phyloP scores from a whole-genome alignment of 1,140 invertebrate species.

The Sipha flava region DNA sequence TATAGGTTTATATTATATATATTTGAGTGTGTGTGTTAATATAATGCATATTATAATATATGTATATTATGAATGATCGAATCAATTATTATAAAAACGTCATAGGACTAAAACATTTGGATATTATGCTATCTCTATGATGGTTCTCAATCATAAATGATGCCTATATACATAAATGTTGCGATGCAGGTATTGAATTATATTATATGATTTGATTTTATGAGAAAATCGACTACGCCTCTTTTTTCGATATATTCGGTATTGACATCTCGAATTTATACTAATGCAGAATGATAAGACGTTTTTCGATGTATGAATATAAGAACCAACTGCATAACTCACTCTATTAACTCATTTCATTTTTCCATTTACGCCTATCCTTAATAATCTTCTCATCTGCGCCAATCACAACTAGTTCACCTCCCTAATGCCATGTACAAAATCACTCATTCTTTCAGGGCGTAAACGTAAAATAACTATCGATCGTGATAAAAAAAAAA shows the following conservation, averaged over 20 bases:
- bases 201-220: neutral
- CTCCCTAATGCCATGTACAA: neutral
- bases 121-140: neutral
- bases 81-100: too few relatives aligned
- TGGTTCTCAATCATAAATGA: neutral
- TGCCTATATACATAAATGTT: neutral
- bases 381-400: neutral
- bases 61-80: too few relatives aligned
- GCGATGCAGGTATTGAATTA: neutral
- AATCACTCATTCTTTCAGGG: neutral
- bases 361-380: neutral
- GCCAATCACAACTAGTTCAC: neutral
- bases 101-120: neutral
- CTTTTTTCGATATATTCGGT: neutral
- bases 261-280: neutral
- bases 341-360: neutral
- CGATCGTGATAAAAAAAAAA: neutral
- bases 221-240: neutral
- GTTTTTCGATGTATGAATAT: too few relatives aligned
- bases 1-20: too few relatives aligned
- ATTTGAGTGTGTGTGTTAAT: neutral
- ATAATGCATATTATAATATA: too few relatives aligned
- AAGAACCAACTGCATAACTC: neutral
- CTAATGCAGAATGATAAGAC: constrained; percentile 22
- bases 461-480: neutral